Percentiles rank a stretch among this genome's conserved stretches.
Conservation (phyloP, 2,113 vertebrate genomes). For the Vicugna pacos region DNA sequence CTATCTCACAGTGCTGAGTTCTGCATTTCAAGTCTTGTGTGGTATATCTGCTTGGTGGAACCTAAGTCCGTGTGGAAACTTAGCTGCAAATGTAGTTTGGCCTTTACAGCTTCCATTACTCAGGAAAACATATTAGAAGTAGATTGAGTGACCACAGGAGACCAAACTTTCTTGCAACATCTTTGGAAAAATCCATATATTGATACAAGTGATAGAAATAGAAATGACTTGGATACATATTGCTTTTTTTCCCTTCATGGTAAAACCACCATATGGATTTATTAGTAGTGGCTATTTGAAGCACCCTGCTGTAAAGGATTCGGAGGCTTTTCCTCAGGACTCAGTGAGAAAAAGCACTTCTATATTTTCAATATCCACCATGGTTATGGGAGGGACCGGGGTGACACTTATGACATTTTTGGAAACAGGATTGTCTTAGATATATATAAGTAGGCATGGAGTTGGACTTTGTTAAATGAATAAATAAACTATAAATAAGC, state of each 20-base stretch:
- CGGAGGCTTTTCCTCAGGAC: neutral
- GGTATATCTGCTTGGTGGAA: neutral
- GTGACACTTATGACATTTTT: neutral
- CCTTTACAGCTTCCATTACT: neutral
- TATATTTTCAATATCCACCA: neutral
- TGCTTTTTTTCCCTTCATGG: neutral
- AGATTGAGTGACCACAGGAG: neutral
- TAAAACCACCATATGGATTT: slow-evolving; percentile 1
- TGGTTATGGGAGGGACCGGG: neutral
- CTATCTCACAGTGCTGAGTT: neutral
- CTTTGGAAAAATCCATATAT: neutral
- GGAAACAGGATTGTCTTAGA: neutral
- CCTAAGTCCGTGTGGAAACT: neutral
- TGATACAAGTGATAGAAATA: neutral
- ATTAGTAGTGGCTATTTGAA: neutral
- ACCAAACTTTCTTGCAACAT: neutral
- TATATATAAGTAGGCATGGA: neutral
- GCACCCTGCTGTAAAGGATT: neutral
- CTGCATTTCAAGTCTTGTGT: neutral
- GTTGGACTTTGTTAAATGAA: neutral
- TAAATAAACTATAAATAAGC: neutral
- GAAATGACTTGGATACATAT: neutral
- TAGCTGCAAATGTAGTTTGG: neutral
- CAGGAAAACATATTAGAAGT: neutral
- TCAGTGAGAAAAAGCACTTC: neutral